phyloP scores from a whole-genome alignment of 1,140 invertebrate species.

The Pogonus chalceus region DNA sequence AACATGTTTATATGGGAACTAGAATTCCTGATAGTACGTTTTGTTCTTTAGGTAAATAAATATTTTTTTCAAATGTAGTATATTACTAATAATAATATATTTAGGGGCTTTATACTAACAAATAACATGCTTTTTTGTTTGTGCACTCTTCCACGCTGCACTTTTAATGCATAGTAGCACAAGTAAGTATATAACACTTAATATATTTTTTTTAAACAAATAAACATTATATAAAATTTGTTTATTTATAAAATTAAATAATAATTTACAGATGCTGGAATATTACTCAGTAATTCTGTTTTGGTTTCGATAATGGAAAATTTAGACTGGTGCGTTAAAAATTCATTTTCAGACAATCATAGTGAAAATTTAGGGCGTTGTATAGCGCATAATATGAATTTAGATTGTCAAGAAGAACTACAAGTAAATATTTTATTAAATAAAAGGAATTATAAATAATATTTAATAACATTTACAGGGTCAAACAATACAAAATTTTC shows the following conservation, averaged over 20 bases:
- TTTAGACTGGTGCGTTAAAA: constrained; percentile 78
- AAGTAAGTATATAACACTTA: too few species aligned
- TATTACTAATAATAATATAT: too few species aligned
- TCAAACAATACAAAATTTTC: constrained; percentile 41
- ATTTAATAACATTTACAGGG: constrained; percentile 43
- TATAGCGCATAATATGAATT: constrained; percentile 55
- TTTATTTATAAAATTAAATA: constrained; percentile 10
- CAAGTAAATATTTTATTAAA: constrained; percentile 41
- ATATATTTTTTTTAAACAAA: too few species aligned
- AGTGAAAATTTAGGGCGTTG: constrained; percentile 77
- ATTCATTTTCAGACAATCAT: constrained; percentile 64
- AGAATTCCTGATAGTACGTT: constrained; percentile 42
- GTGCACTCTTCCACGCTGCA: not conserved
- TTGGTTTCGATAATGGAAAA: constrained; percentile 58
- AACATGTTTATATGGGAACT: constrained; percentile 66
- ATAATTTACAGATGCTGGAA: constrained; percentile 52
- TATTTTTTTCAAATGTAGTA: too few species aligned
- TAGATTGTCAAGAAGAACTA: constrained; percentile 45
- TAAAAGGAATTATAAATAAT: too few species aligned
- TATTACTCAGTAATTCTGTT: constrained; percentile 67
- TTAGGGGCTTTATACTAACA: constrained; percentile 15
- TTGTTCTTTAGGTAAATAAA: constrained; percentile 50
- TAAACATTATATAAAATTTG: too few species aligned
- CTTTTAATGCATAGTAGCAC: too few species aligned
- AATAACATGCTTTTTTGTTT: not conserved